These are phyloP conservation scores for Poecilia latipinna DNA, from an alignment of 2,113 vertebrate species.

Conservation along the genomic window DNA sequence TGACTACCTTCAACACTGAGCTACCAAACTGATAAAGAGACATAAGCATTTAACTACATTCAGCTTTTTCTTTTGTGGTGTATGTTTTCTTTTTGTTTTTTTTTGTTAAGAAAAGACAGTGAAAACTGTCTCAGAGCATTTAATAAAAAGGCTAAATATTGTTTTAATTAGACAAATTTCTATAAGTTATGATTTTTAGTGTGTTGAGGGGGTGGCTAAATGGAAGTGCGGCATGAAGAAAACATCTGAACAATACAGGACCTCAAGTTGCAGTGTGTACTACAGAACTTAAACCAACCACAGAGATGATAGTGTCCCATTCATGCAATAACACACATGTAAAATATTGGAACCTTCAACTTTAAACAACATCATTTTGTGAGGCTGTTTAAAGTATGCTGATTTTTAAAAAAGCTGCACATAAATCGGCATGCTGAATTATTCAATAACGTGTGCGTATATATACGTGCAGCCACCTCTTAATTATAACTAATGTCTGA, in stretches of 20 bases:
- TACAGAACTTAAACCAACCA: too few relatives aligned
- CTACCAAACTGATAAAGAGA: neutral
- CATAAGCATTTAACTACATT: neutral
- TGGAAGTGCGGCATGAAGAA: neutral
- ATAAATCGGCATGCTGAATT: neutral
- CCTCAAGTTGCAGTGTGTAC: too few relatives aligned
- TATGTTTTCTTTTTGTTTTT: neutral
- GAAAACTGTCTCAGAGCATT: neutral
- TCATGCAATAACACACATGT: too few relatives aligned
- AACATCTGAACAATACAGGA: neutral
- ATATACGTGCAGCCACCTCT: neutral
- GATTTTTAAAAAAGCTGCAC: too few relatives aligned
- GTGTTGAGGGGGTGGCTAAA: neutral
- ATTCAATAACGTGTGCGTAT: neutral
- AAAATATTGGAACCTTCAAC: too few relatives aligned
- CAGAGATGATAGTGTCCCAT: too few relatives aligned
- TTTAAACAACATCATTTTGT: too few relatives aligned
- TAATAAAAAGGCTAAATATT: neutral
- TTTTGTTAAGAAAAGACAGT: neutral
- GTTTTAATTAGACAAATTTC: too few relatives aligned
- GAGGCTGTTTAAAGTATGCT: too few relatives aligned
- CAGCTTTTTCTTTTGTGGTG: neutral
- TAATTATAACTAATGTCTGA: constrained; percentile 6
- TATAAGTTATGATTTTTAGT: too few relatives aligned
- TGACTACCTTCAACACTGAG: neutral